Evolutionary conservation across 2,113 vertebrate genomes (phyloP), one percentile per base, ranked within the genome.

Genomic region (Eretmochelys imbricata): DNA sequence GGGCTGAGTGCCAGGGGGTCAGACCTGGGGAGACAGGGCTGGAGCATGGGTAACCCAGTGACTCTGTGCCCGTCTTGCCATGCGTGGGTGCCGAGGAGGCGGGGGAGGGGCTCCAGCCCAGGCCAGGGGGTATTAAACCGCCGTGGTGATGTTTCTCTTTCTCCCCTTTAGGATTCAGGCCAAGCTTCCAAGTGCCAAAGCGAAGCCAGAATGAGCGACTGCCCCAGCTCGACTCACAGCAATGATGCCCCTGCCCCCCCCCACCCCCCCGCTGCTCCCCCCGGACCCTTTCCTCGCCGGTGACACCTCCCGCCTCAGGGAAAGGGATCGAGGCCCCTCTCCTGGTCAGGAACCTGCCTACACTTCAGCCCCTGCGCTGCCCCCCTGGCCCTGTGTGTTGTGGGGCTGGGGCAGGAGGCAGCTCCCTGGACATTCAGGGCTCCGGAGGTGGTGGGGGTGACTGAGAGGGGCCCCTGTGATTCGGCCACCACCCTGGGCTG

Each of bases 141-240:
- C 5, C 8, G 2, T 3, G 6, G 12, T 75, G 29, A 54, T 14
- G n/a, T 75, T 29, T 31, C 57, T 79, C 46, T 91, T 38, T 59
- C 31, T 29, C 57, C 46, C 53, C 31, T 90, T 19, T 91, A 98
- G 98, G 95, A 97, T 98, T 91, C 94, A 96, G 95, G 95, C 98
- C 79, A 98, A 98, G 95, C 96, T 98, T 93, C 97, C 97, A 72
- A 97, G 97, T 92, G 96, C 97, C 91, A 98, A 98, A 98, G 96
- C 96, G 84, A 98, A 98, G 97, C 96, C 97, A 5, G 97, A 98
- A 96, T 98, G 96, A 98, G 85, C 53, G 87, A 16, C 9, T 2
- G 22, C 87, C 54, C 25, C 3, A 14, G 89, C 75, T 93, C 85
- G n/a, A 85, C 86, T n/a, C 53, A 31, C 81, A 80, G 76, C 86